Percentiles rank a stretch among this genome's conserved stretches.
Evolutionary conservation across 1,140 invertebrate genomes (phyloP).

Genomic region (Atta texana): DNA sequence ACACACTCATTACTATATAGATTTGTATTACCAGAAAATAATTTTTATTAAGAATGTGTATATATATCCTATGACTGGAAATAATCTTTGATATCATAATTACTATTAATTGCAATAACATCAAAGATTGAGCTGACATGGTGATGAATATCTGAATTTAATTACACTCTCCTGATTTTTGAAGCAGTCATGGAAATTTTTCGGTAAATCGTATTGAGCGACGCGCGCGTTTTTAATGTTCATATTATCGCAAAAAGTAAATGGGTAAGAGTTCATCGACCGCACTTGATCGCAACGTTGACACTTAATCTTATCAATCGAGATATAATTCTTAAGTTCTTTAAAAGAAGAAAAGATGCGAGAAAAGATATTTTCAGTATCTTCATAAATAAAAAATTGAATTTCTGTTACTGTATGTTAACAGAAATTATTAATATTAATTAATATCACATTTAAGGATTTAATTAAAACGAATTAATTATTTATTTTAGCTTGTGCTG

Average conservation of each 20-base stretch:
- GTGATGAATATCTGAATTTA: slow-evolving; percentile 63
- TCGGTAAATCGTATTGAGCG: slow-evolving; percentile 16
- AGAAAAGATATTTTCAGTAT: not conserved
- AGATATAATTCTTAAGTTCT: not conserved
- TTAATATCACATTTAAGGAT: not conserved
- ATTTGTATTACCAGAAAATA: not conserved
- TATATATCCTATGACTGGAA: not conserved
- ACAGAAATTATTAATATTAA: not conserved
- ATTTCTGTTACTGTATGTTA: too few relatives aligned
- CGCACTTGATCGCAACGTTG: slow-evolving; percentile 51
- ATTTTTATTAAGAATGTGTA: not conserved
- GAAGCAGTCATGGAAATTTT: slow-evolving; percentile 47
- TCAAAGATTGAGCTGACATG: not conserved
- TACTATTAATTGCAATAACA: not conserved
- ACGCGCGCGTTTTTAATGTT: slow-evolving; percentile 6
- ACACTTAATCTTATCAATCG: slow-evolving; percentile 65
- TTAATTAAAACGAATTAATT: not conserved
- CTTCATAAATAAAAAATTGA: not conserved
- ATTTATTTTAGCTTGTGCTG: not conserved
- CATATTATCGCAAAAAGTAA: slow-evolving; percentile 52
- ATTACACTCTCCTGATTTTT: slow-evolving; percentile 34
- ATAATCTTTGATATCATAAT: not conserved
- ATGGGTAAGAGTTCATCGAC: slow-evolving; percentile 59
- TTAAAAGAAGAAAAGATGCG: slow-evolving; percentile 46
- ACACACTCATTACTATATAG: not conserved